phyloP scores from a whole-genome alignment of 2,113 vertebrate genomes.

The Pseudorasbora parva region DNA sequence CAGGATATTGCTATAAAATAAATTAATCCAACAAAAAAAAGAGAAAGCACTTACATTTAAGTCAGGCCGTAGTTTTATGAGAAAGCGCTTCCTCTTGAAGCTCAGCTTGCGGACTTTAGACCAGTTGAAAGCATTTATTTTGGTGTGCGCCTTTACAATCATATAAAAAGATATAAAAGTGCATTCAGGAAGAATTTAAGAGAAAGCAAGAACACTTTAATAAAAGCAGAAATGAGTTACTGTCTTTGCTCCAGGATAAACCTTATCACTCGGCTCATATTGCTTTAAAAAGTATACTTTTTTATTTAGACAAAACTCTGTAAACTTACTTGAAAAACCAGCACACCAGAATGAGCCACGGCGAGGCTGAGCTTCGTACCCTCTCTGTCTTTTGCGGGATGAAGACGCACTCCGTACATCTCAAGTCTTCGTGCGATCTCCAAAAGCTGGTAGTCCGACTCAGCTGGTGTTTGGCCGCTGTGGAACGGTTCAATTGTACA shows the following conservation, averaged over 20 bases:
- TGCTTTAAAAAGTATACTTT: not conserved
- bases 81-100: slow-evolving; percentile 98
- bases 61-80: slow-evolving; percentile 95
- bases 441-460: slow-evolving; percentile 94
- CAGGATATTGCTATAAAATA: not conserved
- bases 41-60: slow-evolving; percentile 83
- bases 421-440: slow-evolving; percentile 94
- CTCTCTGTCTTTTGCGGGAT: slow-evolving; percentile 95
- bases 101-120: slow-evolving; percentile 97
- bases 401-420: slow-evolving; percentile 95
- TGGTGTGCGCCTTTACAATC: slow-evolving; percentile 85
- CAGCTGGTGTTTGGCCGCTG: slow-evolving; percentile 95
- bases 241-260: not conserved
- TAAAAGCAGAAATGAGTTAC: not conserved
- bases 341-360: slow-evolving; percentile 92
- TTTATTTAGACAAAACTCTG: not conserved
- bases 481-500: not conserved
- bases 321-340: slow-evolving; percentile 91
- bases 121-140: slow-evolving; percentile 99
- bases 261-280: not conserved
- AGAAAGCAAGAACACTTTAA: not conserved
- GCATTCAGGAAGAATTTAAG: not conserved
- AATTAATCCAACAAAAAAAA: not conserved
- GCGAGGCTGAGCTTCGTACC: slow-evolving; percentile 91
- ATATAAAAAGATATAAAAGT: not conserved